Evolutionary conservation across 1,140 invertebrate species (phyloP).

Genomic region (Drosophila nannoptera): DNA sequence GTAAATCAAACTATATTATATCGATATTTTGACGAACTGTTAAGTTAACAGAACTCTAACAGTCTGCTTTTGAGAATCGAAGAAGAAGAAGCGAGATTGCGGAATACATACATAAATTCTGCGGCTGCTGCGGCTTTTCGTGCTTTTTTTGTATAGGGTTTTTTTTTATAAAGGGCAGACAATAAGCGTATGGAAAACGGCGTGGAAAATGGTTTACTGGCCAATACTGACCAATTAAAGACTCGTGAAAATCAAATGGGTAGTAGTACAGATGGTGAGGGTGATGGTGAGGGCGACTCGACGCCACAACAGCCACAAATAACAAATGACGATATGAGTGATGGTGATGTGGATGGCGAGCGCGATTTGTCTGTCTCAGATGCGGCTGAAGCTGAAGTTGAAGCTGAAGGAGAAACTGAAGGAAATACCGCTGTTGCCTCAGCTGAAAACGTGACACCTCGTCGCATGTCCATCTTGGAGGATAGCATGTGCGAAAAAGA

Average conservation of each 20-base stretch:
- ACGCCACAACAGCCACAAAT: slow-evolving; percentile 53
- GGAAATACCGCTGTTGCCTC: slow-evolving; percentile 29
- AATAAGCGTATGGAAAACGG: slow-evolving; percentile 66
- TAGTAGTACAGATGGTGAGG: slow-evolving; percentile 64
- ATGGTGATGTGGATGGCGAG: slow-evolving; percentile 47
- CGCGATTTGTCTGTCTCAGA: slow-evolving; percentile 39
- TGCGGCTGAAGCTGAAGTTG: slow-evolving; percentile 30
- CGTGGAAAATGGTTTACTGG: slow-evolving; percentile 63
- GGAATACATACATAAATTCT: slow-evolving; percentile 58
- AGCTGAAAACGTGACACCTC: slow-evolving; percentile 17
- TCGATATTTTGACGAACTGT: slow-evolving; percentile 11
- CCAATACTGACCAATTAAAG: slow-evolving; percentile 56
- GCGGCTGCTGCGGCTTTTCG: slow-evolving; percentile 49
- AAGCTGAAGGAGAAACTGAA: slow-evolving; percentile 28
- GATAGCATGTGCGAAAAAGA: slow-evolving; percentile 71
- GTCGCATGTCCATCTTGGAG: slow-evolving; percentile 38
- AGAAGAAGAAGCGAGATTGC: slow-evolving; percentile 21
- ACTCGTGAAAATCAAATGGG: slow-evolving; percentile 61
- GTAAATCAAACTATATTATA: background rate
- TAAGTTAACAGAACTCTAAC: slow-evolving; percentile 17
- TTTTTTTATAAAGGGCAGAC: slow-evolving; percentile 41
- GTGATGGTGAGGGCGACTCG: slow-evolving; percentile 48
- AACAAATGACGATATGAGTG: slow-evolving; percentile 62
- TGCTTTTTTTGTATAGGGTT: slow-evolving; percentile 37
- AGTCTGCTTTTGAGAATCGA: slow-evolving; percentile 18